Conservation (phyloP, 2,797 vertebrate genomes). For the Poeciliopsis gracilis region DNA sequence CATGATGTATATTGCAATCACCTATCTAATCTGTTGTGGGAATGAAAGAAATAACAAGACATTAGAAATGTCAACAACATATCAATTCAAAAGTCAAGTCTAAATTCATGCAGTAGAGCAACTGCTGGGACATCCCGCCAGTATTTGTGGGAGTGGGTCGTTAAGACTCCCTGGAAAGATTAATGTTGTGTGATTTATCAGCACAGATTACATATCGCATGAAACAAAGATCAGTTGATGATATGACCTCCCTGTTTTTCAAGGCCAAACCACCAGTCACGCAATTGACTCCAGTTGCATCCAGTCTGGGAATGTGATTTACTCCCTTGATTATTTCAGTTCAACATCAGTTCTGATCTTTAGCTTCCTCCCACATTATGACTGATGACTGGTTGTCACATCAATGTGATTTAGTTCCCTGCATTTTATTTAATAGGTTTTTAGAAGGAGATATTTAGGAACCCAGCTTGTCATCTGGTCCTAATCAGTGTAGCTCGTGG, state of each 20-base stretch:
- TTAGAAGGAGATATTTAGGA: slow-evolving; percentile 57
- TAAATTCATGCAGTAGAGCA: slow-evolving; percentile 42
- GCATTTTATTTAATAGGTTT: slow-evolving; percentile 58
- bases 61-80: slow-evolving; percentile 1
- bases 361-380: slow-evolving; percentile 62
- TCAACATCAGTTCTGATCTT: slow-evolving; percentile 61
- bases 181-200: slow-evolving; percentile 54
- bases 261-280: slow-evolving; percentile 50
- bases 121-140: slow-evolving; percentile 28
- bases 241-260: slow-evolving; percentile 51
- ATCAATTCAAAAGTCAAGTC: slow-evolving; percentile 22
- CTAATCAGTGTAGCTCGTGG: slow-evolving; percentile 57
- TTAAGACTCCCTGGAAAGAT: slow-evolving; percentile 47
- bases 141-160: slow-evolving; percentile 32
- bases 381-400: slow-evolving; percentile 53
- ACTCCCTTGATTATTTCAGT: slow-evolving; percentile 52
- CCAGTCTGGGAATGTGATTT: slow-evolving; percentile 48
- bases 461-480: slow-evolving; percentile 62
- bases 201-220: slow-evolving; percentile 56
- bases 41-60: slow-evolving; percentile 23
- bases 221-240: slow-evolving; percentile 51
- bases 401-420: slow-evolving; percentile 48
- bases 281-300: slow-evolving; percentile 40
- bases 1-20: background rate
- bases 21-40: background rate